Base-by-base conservation (phyloP, 2,797 vertebrate genomes). In the Falco cherrug region DNA sequence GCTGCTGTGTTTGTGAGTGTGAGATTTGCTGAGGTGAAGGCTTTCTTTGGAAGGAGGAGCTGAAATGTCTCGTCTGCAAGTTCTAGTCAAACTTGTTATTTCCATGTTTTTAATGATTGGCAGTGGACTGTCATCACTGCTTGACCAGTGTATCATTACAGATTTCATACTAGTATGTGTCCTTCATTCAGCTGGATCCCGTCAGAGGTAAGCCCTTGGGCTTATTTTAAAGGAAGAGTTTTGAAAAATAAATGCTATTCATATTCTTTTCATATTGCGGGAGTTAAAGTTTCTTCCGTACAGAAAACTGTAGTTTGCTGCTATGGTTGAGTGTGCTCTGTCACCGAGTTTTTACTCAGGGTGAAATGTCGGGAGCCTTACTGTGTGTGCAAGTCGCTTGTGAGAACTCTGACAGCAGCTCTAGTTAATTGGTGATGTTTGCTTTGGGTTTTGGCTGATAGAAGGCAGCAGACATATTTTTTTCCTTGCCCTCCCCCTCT, bases 181-280 rank as follows among this genome's bases (percentile, higher is more conserved):
- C 43, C 47, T 79, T 13, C 69, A 68, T 61, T 54, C 74, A 87
- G 91, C 87, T 74, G 91, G 39, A 47, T 78, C 64, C 81, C 80
- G 67, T 53, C 89, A 37, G 25, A 73, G 51, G 16, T 57, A 15
- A 16, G 10, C 67, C 70, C 56, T 67, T 61, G 67, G 84, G 71
- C 56, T 57, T 57, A 4, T 59, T 74, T 73, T 63, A 53, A 64
- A 91, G 81, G 28, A 76, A 35, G 43, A 50, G 43, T 59, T 68
- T 3, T 4, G 14, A 60, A 80, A 80, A 53, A 24, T 0, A 31
- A 45, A 51, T 33, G 29, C 39, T 54, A 3, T 43, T 84, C 53
- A 5, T 37, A 20, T 65, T 61, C 21, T 70, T 8, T 57, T 68
- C 14, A 0, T 74, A n/a, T 74, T 67, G 6, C 21, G 67, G 87